phyloP scores from a whole-genome alignment of 2,888 invertebrate species.

The Ecdyonurus torrentis region DNA sequence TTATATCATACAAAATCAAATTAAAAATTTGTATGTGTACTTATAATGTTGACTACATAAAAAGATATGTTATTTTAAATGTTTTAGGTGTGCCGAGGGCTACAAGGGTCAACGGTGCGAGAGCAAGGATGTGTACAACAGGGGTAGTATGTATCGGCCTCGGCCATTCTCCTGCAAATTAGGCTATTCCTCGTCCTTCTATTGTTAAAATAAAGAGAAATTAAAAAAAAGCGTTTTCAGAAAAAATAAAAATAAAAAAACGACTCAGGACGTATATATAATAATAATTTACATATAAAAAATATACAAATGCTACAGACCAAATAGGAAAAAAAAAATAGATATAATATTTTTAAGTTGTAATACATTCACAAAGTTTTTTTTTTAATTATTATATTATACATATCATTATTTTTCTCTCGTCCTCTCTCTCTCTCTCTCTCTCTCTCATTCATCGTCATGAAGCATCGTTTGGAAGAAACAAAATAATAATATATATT shows the following conservation, averaged over 20 bases:
- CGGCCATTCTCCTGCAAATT: slow-evolving; percentile 51
- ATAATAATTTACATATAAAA: slow-evolving; percentile 1
- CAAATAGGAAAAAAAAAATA: not conserved
- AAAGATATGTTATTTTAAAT: slow-evolving; percentile 12
- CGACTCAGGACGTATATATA: not conserved
- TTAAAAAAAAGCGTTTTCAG: not conserved
- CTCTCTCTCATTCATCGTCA: not conserved
- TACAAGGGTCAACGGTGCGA: slow-evolving; percentile 66
- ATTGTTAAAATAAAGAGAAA: slow-evolving; percentile 39
- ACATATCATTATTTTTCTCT: too few relatives aligned
- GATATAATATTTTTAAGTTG: not conserved
- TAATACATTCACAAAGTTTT: not conserved
- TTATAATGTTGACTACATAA: not conserved
- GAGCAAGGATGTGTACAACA: slow-evolving; percentile 54
- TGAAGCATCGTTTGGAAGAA: not conserved
- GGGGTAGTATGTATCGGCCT: slow-evolving; percentile 62
- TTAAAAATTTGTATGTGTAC: too few relatives aligned
- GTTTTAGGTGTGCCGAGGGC: slow-evolving; percentile 59
- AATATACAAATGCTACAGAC: slow-evolving; percentile 1
- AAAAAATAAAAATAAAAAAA: not conserved
- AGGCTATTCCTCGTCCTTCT: slow-evolving; percentile 59
- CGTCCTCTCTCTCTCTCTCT: too few relatives aligned
- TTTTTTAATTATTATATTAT: too few relatives aligned
- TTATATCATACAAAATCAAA: too few relatives aligned
- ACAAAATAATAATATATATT: not conserved